Percentiles rank a stretch among this genome's conserved stretches.
phyloP scores from a whole-genome alignment of 2,113 vertebrate species.

The Callorhinus ursinus region DNA sequence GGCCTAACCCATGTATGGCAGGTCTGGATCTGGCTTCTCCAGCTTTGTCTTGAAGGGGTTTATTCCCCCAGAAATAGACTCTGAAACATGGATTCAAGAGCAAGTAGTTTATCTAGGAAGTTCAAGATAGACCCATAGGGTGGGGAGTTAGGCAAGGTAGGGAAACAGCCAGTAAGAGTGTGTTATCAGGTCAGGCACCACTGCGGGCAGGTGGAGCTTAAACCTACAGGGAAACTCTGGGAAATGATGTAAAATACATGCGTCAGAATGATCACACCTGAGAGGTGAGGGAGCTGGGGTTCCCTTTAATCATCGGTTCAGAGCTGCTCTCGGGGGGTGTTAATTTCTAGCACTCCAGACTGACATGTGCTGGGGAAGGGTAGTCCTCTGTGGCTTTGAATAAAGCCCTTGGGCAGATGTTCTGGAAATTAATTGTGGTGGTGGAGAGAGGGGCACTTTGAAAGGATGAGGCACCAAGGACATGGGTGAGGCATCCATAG shows the following conservation, averaged over 20 bases:
- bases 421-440: neutral
- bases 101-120: neutral
- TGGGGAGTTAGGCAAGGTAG: neutral
- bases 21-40: neutral
- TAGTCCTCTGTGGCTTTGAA: neutral
- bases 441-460: neutral
- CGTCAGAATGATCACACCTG: neutral
- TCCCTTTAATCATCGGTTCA: neutral
- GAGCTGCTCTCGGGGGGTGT: neutral
- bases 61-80: neutral
- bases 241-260: neutral
- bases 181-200: neutral
- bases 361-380: neutral
- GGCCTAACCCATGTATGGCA: rapidly evolving
- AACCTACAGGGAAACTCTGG: neutral
- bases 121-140: neutral
- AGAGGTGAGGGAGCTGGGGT: neutral
- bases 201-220: neutral
- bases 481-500: neutral
- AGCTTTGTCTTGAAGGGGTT: neutral
- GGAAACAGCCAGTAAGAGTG: neutral
- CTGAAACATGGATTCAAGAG: neutral
- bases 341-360: neutral
- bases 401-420: neutral
- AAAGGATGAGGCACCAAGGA: neutral